A percentile compares a stretch with the other conserved stretches of the same genome.
phyloP scores from a whole-genome alignment of 2,113 vertebrate species.

The Stigmatopora nigra region DNA sequence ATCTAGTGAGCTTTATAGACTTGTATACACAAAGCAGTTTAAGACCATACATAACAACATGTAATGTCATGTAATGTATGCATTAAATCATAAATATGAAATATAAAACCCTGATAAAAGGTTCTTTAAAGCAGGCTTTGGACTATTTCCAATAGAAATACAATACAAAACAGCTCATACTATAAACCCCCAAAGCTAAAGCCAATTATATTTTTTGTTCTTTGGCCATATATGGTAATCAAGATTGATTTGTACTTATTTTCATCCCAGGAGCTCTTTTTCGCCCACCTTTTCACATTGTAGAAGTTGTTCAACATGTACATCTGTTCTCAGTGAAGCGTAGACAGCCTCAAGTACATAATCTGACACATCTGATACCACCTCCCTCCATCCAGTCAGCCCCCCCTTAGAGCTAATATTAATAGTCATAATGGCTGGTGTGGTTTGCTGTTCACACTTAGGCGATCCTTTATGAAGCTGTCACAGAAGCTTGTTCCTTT shows the following conservation, averaged over 20 bases:
- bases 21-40: background rate
- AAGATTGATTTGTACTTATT: background rate
- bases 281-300: background rate
- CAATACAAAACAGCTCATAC: background rate
- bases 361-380: background rate
- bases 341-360: background rate
- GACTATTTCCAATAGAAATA: background rate
- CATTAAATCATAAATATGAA: background rate
- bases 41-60: background rate
- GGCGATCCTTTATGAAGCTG: slow-evolving; percentile 2
- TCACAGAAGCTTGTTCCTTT: background rate
- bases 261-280: background rate
- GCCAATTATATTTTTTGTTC: background rate
- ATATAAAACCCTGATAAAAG: background rate
- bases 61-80: background rate
- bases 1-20: background rate
- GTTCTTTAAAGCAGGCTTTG: background rate
- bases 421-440: background rate
- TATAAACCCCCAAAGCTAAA: too few relatives aligned
- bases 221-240: background rate
- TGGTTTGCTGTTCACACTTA: background rate
- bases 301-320: background rate
- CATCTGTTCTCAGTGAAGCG: background rate
- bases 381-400: background rate
- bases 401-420: background rate